Conservation (phyloP, 2,888 invertebrate species). For the Drosophila sordidula region DNA sequence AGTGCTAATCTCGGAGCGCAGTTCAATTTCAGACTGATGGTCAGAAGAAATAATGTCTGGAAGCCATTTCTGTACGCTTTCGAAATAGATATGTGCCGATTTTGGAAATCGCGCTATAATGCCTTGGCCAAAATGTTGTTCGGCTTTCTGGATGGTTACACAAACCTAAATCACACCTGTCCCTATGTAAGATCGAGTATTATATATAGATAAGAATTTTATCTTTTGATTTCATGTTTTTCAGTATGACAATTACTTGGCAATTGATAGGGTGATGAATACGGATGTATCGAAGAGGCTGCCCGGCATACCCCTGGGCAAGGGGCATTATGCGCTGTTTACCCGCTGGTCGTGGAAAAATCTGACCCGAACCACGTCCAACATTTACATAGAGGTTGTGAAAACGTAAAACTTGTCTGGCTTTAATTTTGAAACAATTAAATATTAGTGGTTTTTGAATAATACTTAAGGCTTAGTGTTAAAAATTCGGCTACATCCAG, state of each 20-base stretch:
- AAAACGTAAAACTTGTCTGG: conserved; percentile 1
- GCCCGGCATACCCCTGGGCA: conserved; percentile 17
- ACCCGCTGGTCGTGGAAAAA: conserved; percentile 17
- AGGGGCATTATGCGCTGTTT: conserved; percentile 31
- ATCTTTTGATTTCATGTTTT: not conserved
- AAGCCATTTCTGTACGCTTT: conserved; percentile 23
- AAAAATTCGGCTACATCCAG: conserved; percentile 71
- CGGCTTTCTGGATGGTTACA: conserved; percentile 13
- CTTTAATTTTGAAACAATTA: conserved; percentile 22
- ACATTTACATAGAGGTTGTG: conserved; percentile 28
- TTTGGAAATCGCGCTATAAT: conserved; percentile 26
- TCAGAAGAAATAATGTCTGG: conserved; percentile 24
- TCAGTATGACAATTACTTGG: conserved; percentile 11
- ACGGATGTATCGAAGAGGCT: conserved; percentile 17
- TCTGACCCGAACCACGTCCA: not conserved
- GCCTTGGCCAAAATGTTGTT: conserved; percentile 33
- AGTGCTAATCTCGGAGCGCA: not conserved
- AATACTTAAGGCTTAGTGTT: conserved; percentile 42
- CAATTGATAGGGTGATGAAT: conserved; percentile 14
- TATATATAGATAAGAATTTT: not conserved
- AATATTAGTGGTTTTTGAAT: conserved; percentile 27
- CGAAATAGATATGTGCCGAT: conserved; percentile 41
- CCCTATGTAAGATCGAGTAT: conserved; percentile 27
- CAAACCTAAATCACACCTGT: conserved; percentile 38
- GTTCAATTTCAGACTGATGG: conserved; percentile 15